A percentile compares a stretch with the other conserved stretches of the same genome.
Conservation (phyloP, 2,888 invertebrate species). For the Stegophylla sp. region DNA sequence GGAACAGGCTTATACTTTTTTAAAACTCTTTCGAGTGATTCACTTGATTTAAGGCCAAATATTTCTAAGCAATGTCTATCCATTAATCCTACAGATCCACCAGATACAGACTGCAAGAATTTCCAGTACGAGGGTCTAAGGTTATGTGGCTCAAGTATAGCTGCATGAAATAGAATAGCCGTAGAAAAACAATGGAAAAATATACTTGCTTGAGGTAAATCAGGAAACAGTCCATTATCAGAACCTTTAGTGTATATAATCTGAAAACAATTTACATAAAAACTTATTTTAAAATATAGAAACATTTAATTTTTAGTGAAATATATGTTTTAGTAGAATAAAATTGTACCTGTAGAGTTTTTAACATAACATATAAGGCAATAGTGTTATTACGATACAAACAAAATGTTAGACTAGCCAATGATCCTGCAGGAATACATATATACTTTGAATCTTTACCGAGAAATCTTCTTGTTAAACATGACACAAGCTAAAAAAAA, state of each 20-base stretch:
- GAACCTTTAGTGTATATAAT: conserved; percentile 77
- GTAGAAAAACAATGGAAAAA: conserved; percentile 80
- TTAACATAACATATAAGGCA: conserved; percentile 84
- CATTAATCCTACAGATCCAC: conserved; percentile 72
- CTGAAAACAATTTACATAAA: conserved; percentile 65
- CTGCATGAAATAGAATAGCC: conserved; percentile 78
- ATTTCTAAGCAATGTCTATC: conserved; percentile 69
- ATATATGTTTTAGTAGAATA: background rate
- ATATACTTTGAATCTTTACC: conserved; percentile 71
- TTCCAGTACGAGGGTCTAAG: conserved; percentile 83
- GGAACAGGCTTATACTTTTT: conserved; percentile 49
- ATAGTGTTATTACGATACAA: conserved; percentile 79
- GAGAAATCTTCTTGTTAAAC: conserved; percentile 71
- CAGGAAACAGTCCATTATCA: conserved; percentile 72
- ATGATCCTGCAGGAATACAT: conserved; percentile 75
- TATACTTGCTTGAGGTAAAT: conserved; percentile 74
- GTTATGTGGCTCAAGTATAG: conserved; percentile 79
- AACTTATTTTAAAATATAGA: background rate
- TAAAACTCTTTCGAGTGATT: conserved; percentile 61
- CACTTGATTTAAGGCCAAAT: conserved; percentile 71
- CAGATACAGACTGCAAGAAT: conserved; percentile 78
- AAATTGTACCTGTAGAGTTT: conserved; percentile 76
- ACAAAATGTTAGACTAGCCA: conserved; percentile 75
- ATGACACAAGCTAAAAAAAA: conserved; percentile 72
- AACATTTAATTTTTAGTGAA: background rate